Conservation (phyloP, 2,888 invertebrate genomes). For the Chymomyza caudatula region DNA sequence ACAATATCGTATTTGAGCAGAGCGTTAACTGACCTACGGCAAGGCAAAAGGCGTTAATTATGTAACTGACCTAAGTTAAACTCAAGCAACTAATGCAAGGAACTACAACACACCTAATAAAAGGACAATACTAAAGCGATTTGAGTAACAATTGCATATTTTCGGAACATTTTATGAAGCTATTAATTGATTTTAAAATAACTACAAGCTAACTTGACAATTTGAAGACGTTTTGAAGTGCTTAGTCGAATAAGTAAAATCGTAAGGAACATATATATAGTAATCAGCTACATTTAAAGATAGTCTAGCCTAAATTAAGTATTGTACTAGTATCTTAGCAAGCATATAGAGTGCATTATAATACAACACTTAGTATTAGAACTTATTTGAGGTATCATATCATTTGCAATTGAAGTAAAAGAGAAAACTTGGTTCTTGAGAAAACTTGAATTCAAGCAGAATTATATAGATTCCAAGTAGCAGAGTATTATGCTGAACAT, state of each 20-base stretch:
- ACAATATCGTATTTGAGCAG: not conserved
- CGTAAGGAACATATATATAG: not conserved
- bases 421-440: not conserved
- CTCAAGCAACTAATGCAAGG: constrained; percentile 1
- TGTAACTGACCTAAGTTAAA: constrained; percentile 52
- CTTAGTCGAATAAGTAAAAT: not conserved
- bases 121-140: constrained; percentile 1
- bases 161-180: not conserved
- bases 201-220: too few species aligned
- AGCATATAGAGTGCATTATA: not conserved
- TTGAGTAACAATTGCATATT: constrained; percentile 23
- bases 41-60: constrained; percentile 12
- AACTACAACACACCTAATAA: constrained; percentile 15
- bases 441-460: constrained; percentile 5
- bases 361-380: not conserved
- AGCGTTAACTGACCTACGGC: constrained; percentile 52
- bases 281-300: not conserved
- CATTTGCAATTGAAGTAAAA: not conserved
- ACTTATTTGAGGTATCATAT: not conserved
- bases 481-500: constrained; percentile 39
- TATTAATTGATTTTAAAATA: too few species aligned
- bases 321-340: not conserved
- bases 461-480: constrained; percentile 4
- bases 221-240: not conserved
- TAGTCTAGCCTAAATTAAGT: not conserved